Conservation (phyloP, 2,113 vertebrate genomes). For the Bufo bufo region DNA sequence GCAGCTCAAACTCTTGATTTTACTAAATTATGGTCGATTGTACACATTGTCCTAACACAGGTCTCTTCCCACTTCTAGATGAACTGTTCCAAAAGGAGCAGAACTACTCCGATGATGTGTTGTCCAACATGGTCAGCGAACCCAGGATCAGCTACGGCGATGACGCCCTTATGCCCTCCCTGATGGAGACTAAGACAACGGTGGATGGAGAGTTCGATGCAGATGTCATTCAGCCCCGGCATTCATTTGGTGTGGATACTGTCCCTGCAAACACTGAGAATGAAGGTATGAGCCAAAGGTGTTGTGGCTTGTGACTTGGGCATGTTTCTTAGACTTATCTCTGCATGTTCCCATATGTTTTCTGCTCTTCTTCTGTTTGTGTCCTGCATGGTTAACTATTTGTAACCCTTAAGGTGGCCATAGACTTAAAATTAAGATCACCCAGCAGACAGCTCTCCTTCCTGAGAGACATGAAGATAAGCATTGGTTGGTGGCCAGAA, state of each 20-base stretch:
- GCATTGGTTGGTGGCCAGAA: no score
- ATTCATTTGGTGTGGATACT: slow-evolving; percentile 35
- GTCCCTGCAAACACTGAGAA: slow-evolving; percentile 96
- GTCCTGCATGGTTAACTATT: slow-evolving; percentile 14
- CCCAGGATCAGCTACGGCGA: slow-evolving; percentile 95
- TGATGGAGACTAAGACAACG: slow-evolving; percentile 87
- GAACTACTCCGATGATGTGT: slow-evolving; percentile 90
- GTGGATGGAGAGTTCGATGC: slow-evolving; percentile 84
- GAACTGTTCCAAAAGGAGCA: slow-evolving; percentile 95
- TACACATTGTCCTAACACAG: background rate
- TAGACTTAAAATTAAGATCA: background rate
- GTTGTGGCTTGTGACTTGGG: background rate
- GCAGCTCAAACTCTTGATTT: no score
- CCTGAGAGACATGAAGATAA: background rate
- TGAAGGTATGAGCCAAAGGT: slow-evolving; percentile 76
- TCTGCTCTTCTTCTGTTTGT: slow-evolving; percentile 59
- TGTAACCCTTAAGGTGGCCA: background rate
- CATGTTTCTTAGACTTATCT: background rate
- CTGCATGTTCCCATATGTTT: background rate
- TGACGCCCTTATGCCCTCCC: slow-evolving; percentile 93
- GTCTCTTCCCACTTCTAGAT: slow-evolving; percentile 71
- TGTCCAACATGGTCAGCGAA: slow-evolving; percentile 93
- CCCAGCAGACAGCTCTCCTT: background rate
- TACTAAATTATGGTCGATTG: no score
- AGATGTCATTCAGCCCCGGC: slow-evolving; percentile 62